Base-by-base conservation (phyloP, 2,113 vertebrate species). In the Lucifuga dentata region DNA sequence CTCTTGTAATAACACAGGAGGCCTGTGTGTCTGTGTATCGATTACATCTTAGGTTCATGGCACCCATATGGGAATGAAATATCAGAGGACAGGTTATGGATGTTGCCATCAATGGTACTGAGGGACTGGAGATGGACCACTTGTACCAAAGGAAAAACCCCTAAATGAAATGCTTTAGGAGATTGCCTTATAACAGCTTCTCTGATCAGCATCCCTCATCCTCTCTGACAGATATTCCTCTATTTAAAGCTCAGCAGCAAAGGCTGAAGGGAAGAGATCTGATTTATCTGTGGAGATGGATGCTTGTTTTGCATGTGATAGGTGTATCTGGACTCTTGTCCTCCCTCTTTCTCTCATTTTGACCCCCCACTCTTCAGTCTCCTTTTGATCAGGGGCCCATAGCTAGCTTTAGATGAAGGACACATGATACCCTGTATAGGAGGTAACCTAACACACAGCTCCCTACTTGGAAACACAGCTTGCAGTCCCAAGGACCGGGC, bases 71-170 rank as follows among this genome's bases (percentile, higher is more conserved):
- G 89, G 88, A 91, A 90, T 89, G 87, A 90, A 91, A 93, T 91
- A 91, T 91, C 90, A 89, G 88, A 89, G 80, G 90, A 89, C 85
- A 81, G 85, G 91, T 93, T 91, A 92, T 92, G 84, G 90, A 92
- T 93, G 89, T 88, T 89, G 84, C 85, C 76, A 82, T 89, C 86
- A 87, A 49, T 79, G 64, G 74, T 67, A 74, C 71, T 73, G 75
- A 84, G 69, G 75, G 62, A 87, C 75, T 23, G 48, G 83, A 88
- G 84, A 90, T 86, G 79, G 78, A 40, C 71, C 79, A 72, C 73
- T 86, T 55, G 68, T 64, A 76, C 12, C 13, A 11, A 45, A 53
- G 49, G 57, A 67, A 70, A 68, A 55, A 57, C n/a, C 23, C 26
- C 33, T 33, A 41, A 66, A 69, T 65, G 19, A 68, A 77, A 73